These are phyloP conservation scores for Hesperophylax magnus DNA, from an alignment of 1,140 invertebrate genomes.

Conservation along the genomic window DNA sequence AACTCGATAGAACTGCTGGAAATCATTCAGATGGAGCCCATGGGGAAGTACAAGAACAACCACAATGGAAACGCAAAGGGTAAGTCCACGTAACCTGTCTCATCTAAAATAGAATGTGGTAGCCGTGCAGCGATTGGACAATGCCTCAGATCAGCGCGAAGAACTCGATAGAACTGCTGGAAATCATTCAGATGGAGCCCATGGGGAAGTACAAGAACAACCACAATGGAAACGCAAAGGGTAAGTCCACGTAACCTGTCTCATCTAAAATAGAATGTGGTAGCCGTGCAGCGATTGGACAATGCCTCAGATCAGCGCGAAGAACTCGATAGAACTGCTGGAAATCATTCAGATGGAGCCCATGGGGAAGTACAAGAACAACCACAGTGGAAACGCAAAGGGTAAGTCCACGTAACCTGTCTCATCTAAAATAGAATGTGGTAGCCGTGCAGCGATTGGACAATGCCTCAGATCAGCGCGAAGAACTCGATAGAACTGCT, in stretches of 20 bases:
- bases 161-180: constrained; percentile 59
- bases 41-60: constrained; percentile 69
- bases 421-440: neutral
- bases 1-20: constrained; percentile 60
- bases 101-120: neutral
- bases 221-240: constrained; percentile 69
- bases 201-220: constrained; percentile 69
- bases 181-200: constrained; percentile 70
- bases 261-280: neutral
- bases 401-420: constrained; percentile 56
- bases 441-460: neutral
- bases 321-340: constrained; percentile 58
- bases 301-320: constrained; percentile 54
- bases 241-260: constrained; percentile 53
- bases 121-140: neutral
- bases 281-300: neutral
- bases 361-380: constrained; percentile 68
- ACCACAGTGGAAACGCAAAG: constrained; percentile 69
- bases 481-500: constrained; percentile 56
- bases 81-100: constrained; percentile 44
- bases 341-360: constrained; percentile 70
- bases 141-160: constrained; percentile 55
- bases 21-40: constrained; percentile 69
- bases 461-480: constrained; percentile 53
- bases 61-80: constrained; percentile 69